A percentile compares a stretch with the other conserved stretches of the same genome.
These are phyloP conservation scores for Squalus acanthias DNA, from an alignment of 2,797 vertebrate species.

Conservation along the genomic window DNA sequence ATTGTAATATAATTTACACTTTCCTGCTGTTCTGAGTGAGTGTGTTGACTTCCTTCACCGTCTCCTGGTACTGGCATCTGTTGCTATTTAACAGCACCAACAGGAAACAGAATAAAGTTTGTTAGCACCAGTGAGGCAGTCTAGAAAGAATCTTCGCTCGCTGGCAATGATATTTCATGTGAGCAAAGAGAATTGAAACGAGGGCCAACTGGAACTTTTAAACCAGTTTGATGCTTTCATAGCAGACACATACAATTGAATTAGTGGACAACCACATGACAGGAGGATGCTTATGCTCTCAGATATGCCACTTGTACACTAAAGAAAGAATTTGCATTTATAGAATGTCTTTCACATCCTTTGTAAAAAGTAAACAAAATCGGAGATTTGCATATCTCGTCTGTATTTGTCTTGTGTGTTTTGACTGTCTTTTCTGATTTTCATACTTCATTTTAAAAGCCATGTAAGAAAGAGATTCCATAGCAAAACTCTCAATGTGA, in stretches of 20 bases:
- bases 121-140: background rate
- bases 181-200: background rate
- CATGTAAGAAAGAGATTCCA: background rate
- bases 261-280: background rate
- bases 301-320: background rate
- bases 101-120: background rate
- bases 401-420: background rate
- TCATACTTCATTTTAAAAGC: background rate
- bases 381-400: background rate
- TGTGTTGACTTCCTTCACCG: constrained; percentile 27
- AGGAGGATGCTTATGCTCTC: background rate
- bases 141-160: background rate
- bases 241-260: background rate
- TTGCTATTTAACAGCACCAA: constrained; percentile 20
- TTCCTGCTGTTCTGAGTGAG: constrained; percentile 1
- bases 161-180: constrained; percentile 1
- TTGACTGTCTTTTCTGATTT: background rate
- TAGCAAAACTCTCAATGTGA: background rate
- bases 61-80: constrained; percentile 27
- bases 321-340: background rate
- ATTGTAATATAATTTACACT: constrained; percentile 34
- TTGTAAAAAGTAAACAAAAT: background rate
- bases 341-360: background rate
- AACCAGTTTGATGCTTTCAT: background rate
- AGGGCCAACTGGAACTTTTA: background rate